Evolutionary conservation across 2,113 vertebrate genomes (phyloP).

Genomic region (Cryptomyrus ogoouensis): DNA sequence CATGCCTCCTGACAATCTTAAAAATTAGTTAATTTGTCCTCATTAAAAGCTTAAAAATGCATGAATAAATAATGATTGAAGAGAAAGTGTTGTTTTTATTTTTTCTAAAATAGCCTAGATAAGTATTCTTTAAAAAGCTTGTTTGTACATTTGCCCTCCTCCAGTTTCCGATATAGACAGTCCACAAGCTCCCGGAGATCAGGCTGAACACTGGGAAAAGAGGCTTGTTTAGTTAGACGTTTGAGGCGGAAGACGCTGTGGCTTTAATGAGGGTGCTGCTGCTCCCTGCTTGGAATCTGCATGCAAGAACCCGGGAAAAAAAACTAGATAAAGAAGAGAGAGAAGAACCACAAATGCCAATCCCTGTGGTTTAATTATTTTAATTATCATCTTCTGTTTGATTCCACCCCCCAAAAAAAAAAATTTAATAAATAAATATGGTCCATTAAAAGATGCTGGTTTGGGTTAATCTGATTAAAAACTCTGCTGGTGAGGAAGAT

Average conservation of each 20-base stretch:
- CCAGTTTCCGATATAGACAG: conserved; percentile 45
- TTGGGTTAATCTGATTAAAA: conserved; percentile 78
- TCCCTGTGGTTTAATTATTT: conserved; percentile 66
- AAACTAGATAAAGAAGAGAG: conserved; percentile 37
- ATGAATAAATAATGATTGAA: conserved; percentile 72
- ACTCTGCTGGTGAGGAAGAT: conserved; percentile 67
- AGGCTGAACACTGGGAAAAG: conserved; percentile 40
- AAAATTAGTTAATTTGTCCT: conserved; percentile 72
- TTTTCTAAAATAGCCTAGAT: conserved; percentile 48
- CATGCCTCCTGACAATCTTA: conserved; percentile 63
- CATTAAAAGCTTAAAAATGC: conserved; percentile 75
- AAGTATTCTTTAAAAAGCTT: conserved; percentile 54
- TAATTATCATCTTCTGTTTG: conserved; percentile 65
- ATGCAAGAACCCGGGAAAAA: conserved; percentile 59
- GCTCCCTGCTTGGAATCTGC: conserved; percentile 49
- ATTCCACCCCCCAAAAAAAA: conserved; percentile 28
- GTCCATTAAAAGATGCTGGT: conserved; percentile 77
- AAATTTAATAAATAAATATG: conserved; percentile 56
- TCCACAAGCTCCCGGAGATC: conserved; percentile 51
- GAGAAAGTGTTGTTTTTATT: conserved; percentile 45
- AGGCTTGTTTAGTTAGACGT: conserved; percentile 48
- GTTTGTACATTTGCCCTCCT: conserved; percentile 50
- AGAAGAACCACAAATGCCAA: conserved; percentile 34
- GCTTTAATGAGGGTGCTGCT: conserved; percentile 62
- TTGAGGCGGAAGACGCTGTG: conserved; percentile 60